Base-by-base conservation (phyloP, 2,888 invertebrate species). In the Drosophila antonietae region DNA sequence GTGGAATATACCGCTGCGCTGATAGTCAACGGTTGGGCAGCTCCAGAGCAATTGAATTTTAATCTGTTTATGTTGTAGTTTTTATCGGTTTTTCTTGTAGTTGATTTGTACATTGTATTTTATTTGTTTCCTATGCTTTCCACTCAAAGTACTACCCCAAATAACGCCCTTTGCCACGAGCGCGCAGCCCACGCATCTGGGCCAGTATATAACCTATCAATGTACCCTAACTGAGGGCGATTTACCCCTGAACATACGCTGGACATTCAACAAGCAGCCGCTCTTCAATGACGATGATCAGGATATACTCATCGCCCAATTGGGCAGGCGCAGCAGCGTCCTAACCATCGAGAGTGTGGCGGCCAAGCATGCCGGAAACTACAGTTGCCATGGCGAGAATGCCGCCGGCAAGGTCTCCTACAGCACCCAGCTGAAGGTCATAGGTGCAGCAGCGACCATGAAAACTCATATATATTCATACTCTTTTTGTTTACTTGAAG, bases 361-460 rank as follows among this genome's bases (percentile, higher is more conserved):
- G 67, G 95, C 94, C 52, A 94, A 94, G 72, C 95, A 96, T 86
- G 95, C 95, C 57, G 96, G 96, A 81, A 96, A 95, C 91, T 96
- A 96, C 91, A 95, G 95, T 74, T 96, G 96, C 91, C 93, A 94
- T 75, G 96, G 95, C 71, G 94, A 95, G 91, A 97, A 97, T 93
- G 94, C 94, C 83, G 96, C 96, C 64, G 97, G 96, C 90, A 93
- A 93, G 73, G 94, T 95, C 86, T 95, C 94, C 78, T 95, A 95
- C 92, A 95, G 95, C 72, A 95, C 96, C 75, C 94, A 94, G 88
- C 94, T 97, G 75, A 94, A 94, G 91, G 96, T 97, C 80, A 96
- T 96, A 93, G 96, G 96, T 96, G 77, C 74, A 44, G 77, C 74
- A 51, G 35, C 10, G 12, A 31, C 41, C 18, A 28, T 41, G 7